Base-by-base conservation (phyloP, 2,888 invertebrate species). In the Clostera curtula region DNA sequence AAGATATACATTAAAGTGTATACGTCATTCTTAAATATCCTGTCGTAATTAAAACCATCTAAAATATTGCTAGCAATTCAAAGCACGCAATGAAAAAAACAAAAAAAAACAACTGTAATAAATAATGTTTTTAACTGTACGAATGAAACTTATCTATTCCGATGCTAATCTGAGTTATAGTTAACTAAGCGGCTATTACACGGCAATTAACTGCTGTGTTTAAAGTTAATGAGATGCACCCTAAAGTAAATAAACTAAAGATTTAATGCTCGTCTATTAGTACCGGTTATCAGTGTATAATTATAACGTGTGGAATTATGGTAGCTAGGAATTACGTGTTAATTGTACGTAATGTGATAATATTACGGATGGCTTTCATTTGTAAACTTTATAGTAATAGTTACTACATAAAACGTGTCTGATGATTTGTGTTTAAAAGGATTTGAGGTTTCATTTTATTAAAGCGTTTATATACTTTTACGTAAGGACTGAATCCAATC, bases 171-270 rank as follows among this genome's bases (percentile, higher is more conserved):
- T 46, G 39, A 55, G 27, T 52, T 42, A 49, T 54, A 56, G 53
- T 45, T 42, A 34, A 65, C 64, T 72, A 71, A 75, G 65, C 58
- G 70, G 41, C 56, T 43, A 76, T 80, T 77, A 76, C 56, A 76
- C 69, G 75, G 56, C 64, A 70, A 72, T 76, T 75, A 75, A 59
- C 51, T 58, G 42, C 55, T 50, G 51, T 53, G 55, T 51, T 44
- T 38, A 32, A 49, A 35, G 55, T 40, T 76, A 77, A 79, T 79
- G 48, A 60, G 66, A 77, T 77, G 76, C 76, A 79, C 79, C 79
- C 79, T 67, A 28, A 31, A 10, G 31, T 31, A 33, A 27, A 25
- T 34, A 41, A 33, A 47, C 37, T 39, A 39, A 36, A 32, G 23
- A 36, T 40, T 36, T 24, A 35, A 43, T 36, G 25, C 36, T 38